Base-by-base conservation (phyloP, 2,113 vertebrate genomes). In the Phrynosoma platyrhinos region DNA sequence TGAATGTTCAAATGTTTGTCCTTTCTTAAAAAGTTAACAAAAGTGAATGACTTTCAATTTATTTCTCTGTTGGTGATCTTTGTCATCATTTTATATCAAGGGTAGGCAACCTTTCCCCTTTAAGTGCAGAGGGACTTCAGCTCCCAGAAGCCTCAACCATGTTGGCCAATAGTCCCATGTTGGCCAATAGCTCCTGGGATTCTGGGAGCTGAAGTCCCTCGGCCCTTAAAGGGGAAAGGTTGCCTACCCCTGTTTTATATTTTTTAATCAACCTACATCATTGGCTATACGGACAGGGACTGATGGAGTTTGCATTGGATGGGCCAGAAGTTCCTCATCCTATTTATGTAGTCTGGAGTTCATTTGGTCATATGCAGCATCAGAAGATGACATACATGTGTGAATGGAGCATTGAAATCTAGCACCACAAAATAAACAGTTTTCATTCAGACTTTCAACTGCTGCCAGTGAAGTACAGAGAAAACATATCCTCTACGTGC, bases 41-140 rank as follows among this genome's bases (percentile, higher is more conserved):
- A 94, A 94, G 90, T 93, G 87, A 94, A 90, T 16, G 4, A 14
- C 58, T 80, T 91, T 94, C 90, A 88, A 84, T 93, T 93, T 86
- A 92, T 86, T 93, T 92, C 62, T 93, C 89, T 42, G 5, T 90
- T 95, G 91, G 90, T 77, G 85, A 81, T 80, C 71, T 91, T 93
- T 94, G 32, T 81, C 88, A 81, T 95, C 92, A 92, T 92, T 95
- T 96, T 94, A 89, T 90, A 82, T 94, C n/a, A n/a, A n/a, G n/a
- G n/a, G n/a, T n/a, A n/a, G n/a, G n/a, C n/a, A n/a, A n/a, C n/a
- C n/a, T n/a, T n/a, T n/a, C n/a, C n/a, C n/a, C n/a, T n/a, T n/a
- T n/a, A n/a, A n/a, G n/a, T n/a, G n/a, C n/a, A n/a, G n/a, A n/a
- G n/a, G n/a, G n/a, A n/a, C n/a, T n/a, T n/a, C n/a, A n/a, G n/a